Evolutionary conservation across 2,113 vertebrate species (phyloP), one percentile per base, ranked within the genome.

Genomic region (Saccopteryx leptura): DNA sequence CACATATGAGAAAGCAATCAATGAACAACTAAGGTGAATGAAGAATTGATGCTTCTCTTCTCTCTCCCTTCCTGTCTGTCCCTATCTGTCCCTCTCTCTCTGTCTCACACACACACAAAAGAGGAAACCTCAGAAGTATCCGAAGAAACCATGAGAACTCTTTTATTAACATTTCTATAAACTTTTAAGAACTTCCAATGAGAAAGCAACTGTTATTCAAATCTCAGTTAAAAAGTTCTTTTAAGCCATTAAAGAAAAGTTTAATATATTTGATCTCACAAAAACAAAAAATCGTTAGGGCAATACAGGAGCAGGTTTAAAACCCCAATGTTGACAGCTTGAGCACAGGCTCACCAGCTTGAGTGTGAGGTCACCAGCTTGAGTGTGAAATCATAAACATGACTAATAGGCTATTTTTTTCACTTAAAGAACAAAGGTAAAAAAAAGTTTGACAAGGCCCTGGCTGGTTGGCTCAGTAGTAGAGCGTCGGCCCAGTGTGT

Each of bases 171-270:
- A 63, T 78, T 91, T 90, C 61, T 63, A 26, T 76, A 90, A 68
- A 84, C 46, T 69, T 65, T 33, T 56, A 90, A 48, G 14, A 94
- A n/a, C 61, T 69, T 92, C 31, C 31, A 95, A 58, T 61, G 11
- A 88, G 39, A 48, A 86, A 95, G 21, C 17, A 90, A 74, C n/a
- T 90, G 5, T 84, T 85, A 90, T 12, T 90, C 31, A 90, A 90
- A 72, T 93, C 58, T 72, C 72, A 58, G 60, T 39, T 39, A 39
- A 39, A 39, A 39, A 39, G 39, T 39, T 39, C 39, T 39, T 39
- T 39, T 39, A 85, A 93, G 56, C 48, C 17, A 52, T 50, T 88
- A 75, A 86, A 88, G 54, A 66, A 58, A 81, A 75, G 56, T 81
- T 56, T 85, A 61, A 90, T 90, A 79, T 28, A 95, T 24, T 23